These are phyloP conservation scores for Ormyrus pomaceus DNA, from an alignment of 2,888 invertebrate genomes.

Conservation along the genomic window DNA sequence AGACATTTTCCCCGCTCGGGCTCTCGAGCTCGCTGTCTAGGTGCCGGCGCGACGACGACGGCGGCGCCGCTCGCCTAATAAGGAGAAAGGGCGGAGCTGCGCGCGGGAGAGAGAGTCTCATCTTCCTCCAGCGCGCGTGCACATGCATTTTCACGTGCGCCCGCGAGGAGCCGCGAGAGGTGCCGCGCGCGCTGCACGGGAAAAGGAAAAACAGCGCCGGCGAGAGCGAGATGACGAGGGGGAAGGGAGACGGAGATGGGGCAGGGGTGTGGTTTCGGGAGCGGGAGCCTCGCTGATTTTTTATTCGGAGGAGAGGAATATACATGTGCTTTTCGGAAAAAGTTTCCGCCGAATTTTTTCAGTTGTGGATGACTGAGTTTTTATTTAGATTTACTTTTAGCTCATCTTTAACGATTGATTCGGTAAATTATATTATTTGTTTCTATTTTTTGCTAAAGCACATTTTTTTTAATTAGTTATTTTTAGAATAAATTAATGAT, in stretches of 20 bases:
- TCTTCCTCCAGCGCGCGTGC: constrained; percentile 10
- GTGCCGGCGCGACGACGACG: neutral
- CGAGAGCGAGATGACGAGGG: neutral
- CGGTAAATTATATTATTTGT: too few relatives aligned
- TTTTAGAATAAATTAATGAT: too few relatives aligned
- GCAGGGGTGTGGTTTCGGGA: too few relatives aligned
- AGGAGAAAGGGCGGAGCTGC: constrained; percentile 15
- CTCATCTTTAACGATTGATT: too few relatives aligned
- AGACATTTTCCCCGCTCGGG: neutral
- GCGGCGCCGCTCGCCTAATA: constrained; percentile 22
- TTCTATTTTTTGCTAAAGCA: too few relatives aligned
- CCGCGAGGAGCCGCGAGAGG: neutral
- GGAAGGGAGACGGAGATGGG: neutral
- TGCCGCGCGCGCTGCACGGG: neutral
- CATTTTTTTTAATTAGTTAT: too few relatives aligned
- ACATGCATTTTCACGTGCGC: constrained; percentile 17
- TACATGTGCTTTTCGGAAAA: too few relatives aligned
- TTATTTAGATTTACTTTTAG: too few relatives aligned
- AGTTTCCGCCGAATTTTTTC: too few relatives aligned
- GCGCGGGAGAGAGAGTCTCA: neutral
- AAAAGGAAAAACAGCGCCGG: neutral
- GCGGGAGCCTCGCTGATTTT: too few relatives aligned
- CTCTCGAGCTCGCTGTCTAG: constrained; percentile 1
- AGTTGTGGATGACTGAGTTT: too few relatives aligned
- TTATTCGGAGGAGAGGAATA: too few relatives aligned